Percentiles rank a stretch among this genome's conserved stretches.
Evolutionary conservation across 2,888 invertebrate species (phyloP).

Genomic region (Cephus runcator): DNA sequence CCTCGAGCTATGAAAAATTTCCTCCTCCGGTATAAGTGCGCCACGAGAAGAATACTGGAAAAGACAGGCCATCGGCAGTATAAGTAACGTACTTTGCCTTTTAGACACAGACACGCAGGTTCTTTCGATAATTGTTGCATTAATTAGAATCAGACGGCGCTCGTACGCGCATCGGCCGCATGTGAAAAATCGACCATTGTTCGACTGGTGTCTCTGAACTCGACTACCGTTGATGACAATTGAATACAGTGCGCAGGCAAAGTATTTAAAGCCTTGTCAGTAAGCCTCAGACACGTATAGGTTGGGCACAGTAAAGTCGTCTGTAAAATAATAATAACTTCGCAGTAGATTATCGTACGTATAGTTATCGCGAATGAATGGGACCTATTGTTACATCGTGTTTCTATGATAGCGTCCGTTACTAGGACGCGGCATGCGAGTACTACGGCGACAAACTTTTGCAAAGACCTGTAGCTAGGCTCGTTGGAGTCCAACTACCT

Average conservation of each 20-base stretch:
- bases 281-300: not conserved
- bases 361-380: not conserved
- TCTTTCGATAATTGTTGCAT: not conserved
- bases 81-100: not conserved
- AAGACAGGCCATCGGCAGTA: not conserved
- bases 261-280: not conserved
- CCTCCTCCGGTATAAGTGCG: too few species aligned
- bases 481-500: slow-evolving; percentile 21
- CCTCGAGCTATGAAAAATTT: too few species aligned
- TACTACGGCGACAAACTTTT: slow-evolving; percentile 15
- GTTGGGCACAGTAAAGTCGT: not conserved
- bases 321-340: not conserved
- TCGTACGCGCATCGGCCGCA: not conserved
- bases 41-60: not conserved
- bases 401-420: not conserved
- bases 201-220: not conserved
- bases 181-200: not conserved
- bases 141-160: not conserved
- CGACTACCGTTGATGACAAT: not conserved
- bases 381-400: not conserved
- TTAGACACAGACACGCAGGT: not conserved
- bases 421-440: not conserved
- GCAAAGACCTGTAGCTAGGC: slow-evolving; percentile 29
- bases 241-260: not conserved
- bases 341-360: not conserved